Percentiles rank a stretch among this genome's conserved stretches.
These are phyloP conservation scores for Drosophila vallismaia DNA, from an alignment of 2,888 invertebrate genomes.

Conservation along the genomic window DNA sequence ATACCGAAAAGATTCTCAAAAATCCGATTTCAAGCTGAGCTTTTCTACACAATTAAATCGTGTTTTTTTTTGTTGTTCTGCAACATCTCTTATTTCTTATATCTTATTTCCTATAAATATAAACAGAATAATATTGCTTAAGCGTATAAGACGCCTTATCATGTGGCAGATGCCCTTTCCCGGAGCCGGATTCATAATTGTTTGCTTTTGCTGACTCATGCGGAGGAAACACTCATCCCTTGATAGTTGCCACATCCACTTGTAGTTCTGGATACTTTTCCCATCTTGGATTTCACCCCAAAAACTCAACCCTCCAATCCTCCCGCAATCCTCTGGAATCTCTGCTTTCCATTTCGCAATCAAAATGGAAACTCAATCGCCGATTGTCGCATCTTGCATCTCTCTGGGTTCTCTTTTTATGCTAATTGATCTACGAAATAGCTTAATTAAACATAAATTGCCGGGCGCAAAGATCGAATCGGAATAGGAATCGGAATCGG, in stretches of 20 bases:
- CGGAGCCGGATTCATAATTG: constrained; percentile 26
- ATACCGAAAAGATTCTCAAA: no score
- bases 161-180: constrained; percentile 37
- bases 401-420: constrained; percentile 4
- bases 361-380: constrained; percentile 65
- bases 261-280: constrained; percentile 17
- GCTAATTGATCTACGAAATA: constrained; percentile 52
- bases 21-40: no score
- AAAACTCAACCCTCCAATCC: constrained; percentile 18
- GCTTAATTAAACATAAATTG: constrained; percentile 69
- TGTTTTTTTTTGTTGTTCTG: no score
- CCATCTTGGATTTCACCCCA: constrained; percentile 16
- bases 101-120: background rate
- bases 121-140: background rate
- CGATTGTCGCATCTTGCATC: constrained; percentile 45
- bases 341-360: constrained; percentile 70
- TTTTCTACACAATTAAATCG: no score
- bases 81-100: no score
- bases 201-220: constrained; percentile 44
- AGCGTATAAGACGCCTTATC: constrained; percentile 19
- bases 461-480: constrained; percentile 28
- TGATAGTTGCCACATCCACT: constrained; percentile 27
- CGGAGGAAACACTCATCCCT: constrained; percentile 37
- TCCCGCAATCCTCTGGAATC: constrained; percentile 32
- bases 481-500: background rate